Base-by-base conservation (phyloP, 2,113 vertebrate species). In the Australoheros scitulus region DNA sequence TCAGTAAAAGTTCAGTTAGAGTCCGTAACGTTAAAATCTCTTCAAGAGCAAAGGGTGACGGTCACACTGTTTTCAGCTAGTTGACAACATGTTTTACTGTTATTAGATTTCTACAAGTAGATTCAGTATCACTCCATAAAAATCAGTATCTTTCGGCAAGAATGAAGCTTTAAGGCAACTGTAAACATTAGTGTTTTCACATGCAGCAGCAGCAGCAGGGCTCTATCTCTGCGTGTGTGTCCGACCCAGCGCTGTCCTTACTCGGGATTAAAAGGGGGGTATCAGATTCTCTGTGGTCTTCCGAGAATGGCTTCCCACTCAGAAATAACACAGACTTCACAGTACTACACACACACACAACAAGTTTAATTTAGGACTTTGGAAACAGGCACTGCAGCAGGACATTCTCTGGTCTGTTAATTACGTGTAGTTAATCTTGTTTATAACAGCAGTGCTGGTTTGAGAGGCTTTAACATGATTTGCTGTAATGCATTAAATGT, bases 201-300 rank as follows among this genome's bases (percentile, higher is more conserved):
- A 34, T 43, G 22, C 11, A 11, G 2, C 18, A 24, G 14, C 10
- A 24, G 13, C 10, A 18, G 14, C 10, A 11, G 4, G 4, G 13
- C 4, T 8, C 43, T 36, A 5, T 0, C 36, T n/a, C 41, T 26
- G 36, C 6, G 36, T 38, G 36, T 38, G 7, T 2, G 15, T 26
- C 20, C 11, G 63, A 74, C 65, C 18, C 70, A 3, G 29, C 18
- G 22, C 43, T 50, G 89, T 79, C 84, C 79, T 85, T 87, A 52
- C 17, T 26, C 2, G 11, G 15, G 26, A 5, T 79, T 5, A 32
- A 13, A n/a, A 79, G n/a, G 55, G 76, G 38, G 88, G 85, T 78
- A 61, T 94, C 91, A 6, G 78, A 84, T 94, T 94, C 78, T 72
- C 86, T 24, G 59, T 56, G 79, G 72, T 85, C 85, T 87, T 87